A percentile compares a stretch with the other conserved stretches of the same genome.
Conservation (phyloP, 2,888 invertebrate species). For the Allygus modestus region DNA sequence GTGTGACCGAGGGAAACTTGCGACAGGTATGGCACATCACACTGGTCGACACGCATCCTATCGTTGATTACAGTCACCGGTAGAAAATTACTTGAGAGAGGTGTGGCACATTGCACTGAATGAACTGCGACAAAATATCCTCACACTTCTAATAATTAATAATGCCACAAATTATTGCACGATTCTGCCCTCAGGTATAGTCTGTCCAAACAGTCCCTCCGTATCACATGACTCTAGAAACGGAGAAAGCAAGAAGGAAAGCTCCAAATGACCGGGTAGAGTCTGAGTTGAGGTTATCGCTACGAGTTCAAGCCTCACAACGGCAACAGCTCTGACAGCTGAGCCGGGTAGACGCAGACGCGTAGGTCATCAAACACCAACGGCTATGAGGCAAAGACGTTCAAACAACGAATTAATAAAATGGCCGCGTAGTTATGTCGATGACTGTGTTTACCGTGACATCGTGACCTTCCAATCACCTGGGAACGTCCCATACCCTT, state of each 20-base stretch:
- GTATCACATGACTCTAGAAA: background rate
- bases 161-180: background rate
- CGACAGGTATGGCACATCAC: background rate
- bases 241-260: background rate
- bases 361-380: conserved; percentile 28
- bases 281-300: background rate
- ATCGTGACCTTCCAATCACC: conserved; percentile 51
- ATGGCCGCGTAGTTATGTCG: conserved; percentile 44
- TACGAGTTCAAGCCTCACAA: background rate
- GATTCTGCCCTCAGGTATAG: background rate
- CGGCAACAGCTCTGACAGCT: background rate
- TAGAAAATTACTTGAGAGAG: background rate
- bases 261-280: background rate
- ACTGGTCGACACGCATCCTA: background rate
- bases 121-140: too few relatives aligned
- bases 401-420: conserved; percentile 50
- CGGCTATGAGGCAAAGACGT: conserved; percentile 24
- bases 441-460: conserved; percentile 57
- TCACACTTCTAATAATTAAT: too few relatives aligned
- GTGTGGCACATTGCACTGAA: background rate
- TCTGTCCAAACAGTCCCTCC: background rate
- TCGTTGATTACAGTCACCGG: too few relatives aligned
- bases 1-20: too few relatives aligned
- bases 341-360: background rate
- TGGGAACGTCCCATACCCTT: background rate